These are phyloP conservation scores for Empidonax traillii DNA, from an alignment of 2,113 vertebrate genomes.

Conservation along the genomic window DNA sequence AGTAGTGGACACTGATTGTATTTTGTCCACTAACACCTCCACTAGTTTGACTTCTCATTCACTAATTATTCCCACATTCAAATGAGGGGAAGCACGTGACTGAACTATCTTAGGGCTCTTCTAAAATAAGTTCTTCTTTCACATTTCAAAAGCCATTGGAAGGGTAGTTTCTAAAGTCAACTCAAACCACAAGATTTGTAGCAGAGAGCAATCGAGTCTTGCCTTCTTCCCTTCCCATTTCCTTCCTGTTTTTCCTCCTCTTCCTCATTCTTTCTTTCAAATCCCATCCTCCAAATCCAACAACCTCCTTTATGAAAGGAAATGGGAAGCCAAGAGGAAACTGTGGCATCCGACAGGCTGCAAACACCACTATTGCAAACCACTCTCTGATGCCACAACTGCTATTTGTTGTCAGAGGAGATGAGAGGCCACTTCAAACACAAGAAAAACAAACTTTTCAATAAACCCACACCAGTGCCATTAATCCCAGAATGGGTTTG, in stretches of 20 bases:
- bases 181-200: background rate
- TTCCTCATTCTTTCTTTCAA: background rate
- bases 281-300: background rate
- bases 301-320: background rate
- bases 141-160: background rate
- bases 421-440: slow-evolving; percentile 24
- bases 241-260: background rate
- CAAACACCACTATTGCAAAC: background rate
- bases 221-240: background rate
- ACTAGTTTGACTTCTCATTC: background rate
- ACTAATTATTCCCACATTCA: background rate
- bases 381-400: background rate
- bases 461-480: background rate
- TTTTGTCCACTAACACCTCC: background rate
- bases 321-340: background rate
- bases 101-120: background rate
- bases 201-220: background rate
- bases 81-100: background rate
- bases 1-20: background rate
- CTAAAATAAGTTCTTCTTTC: background rate
- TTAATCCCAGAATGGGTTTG: background rate
- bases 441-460: slow-evolving; percentile 20
- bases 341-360: background rate
- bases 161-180: background rate
- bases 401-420: background rate